Conservation (phyloP, 2,888 invertebrate genomes). For the Invenusta paracnida region DNA sequence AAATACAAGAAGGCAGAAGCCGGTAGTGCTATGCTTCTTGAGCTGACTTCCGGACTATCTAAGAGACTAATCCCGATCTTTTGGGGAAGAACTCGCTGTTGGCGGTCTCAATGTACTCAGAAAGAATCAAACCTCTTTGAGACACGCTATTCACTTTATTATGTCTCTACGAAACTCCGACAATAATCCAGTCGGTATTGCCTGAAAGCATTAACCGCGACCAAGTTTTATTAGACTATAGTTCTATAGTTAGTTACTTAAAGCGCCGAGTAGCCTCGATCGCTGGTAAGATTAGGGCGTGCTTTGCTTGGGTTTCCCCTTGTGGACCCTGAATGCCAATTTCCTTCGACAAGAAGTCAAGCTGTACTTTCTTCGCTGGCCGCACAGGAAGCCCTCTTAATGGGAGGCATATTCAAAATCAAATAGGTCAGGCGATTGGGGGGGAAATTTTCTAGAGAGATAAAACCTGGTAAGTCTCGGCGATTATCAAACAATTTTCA, state of each 20-base stretch:
- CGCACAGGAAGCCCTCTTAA: slow-evolving; percentile 13
- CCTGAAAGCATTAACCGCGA: not conserved
- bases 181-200: not conserved
- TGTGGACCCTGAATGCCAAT: not conserved
- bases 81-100: not conserved
- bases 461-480: not conserved
- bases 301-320: not conserved
- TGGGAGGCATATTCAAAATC: slow-evolving; percentile 21
- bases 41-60: slow-evolving; percentile 4
- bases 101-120: not conserved
- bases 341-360: slow-evolving; percentile 23
- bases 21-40: not conserved
- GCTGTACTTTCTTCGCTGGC: slow-evolving; percentile 13
- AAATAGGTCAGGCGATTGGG: slow-evolving; percentile 26
- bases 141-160: no score
- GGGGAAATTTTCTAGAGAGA: not conserved
- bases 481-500: slow-evolving; percentile 29
- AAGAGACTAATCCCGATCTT: not conserved
- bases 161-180: no score
- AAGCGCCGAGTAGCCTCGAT: slow-evolving; percentile 6
- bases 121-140: not conserved
- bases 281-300: not conserved
- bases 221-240: no score
- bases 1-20: no score
- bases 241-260: no score